Evolutionary conservation across 1,140 invertebrate genomes (phyloP).

Genomic region (Sinella curviseta): DNA sequence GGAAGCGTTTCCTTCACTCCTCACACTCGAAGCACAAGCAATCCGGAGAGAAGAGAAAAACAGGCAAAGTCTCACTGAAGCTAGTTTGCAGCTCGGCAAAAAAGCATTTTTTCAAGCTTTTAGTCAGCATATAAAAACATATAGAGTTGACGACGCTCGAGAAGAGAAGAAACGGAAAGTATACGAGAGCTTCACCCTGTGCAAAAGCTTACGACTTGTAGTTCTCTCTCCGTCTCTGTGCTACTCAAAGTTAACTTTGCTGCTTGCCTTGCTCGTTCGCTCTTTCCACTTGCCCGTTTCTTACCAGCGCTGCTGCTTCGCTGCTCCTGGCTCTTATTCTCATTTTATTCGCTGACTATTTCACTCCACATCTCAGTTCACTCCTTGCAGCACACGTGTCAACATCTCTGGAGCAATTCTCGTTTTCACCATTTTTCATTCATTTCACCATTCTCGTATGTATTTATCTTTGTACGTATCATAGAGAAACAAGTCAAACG

Average conservation of each 20-base stretch:
- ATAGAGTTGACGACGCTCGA: too few relatives aligned
- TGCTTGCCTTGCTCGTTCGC: neutral
- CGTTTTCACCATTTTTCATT: neutral
- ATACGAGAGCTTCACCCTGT: too few relatives aligned
- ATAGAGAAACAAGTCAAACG: too few relatives aligned
- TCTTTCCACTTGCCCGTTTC: neutral
- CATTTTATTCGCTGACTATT: neutral
- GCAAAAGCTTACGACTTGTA: neutral
- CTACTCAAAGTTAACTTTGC: neutral
- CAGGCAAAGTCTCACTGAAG: too few relatives aligned
- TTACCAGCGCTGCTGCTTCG: neutral
- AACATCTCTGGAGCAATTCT: slow-evolving; percentile 14
- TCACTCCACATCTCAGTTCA: neutral
- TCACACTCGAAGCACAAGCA: neutral
- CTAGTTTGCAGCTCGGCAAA: too few relatives aligned
- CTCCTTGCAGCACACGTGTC: neutral
- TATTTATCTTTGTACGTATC: too few relatives aligned
- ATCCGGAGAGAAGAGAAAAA: neutral
- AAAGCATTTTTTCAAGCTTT: too few relatives aligned
- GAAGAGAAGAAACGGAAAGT: too few relatives aligned
- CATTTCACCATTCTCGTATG: neutral
- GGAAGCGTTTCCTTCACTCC: too few relatives aligned
- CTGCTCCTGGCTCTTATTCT: neutral
- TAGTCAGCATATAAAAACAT: too few relatives aligned
- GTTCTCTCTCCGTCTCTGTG: neutral